Evolutionary conservation across 2,888 invertebrate genomes (phyloP).

Genomic region (Perizoma affinitatum): DNA sequence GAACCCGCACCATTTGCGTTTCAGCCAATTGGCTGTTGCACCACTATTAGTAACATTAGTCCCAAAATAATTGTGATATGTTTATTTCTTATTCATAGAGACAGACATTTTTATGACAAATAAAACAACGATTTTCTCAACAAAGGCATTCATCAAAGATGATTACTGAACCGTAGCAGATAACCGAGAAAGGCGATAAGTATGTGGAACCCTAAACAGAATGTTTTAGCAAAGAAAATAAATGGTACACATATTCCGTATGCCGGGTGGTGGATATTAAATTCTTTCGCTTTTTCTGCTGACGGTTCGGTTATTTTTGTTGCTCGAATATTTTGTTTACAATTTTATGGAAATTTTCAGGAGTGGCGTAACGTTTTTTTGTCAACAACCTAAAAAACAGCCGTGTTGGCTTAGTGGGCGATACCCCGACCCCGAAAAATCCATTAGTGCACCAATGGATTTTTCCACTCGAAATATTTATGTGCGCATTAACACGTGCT

Average conservation of each 20-base stretch:
- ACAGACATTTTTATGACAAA: constrained; percentile 18
- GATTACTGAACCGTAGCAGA: constrained; percentile 43
- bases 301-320: constrained; percentile 56
- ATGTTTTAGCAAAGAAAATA: constrained; percentile 70
- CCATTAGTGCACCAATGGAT: too few species aligned
- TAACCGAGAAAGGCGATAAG: constrained; percentile 48
- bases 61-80: background rate
- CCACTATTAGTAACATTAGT: too few species aligned
- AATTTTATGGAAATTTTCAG: constrained; percentile 60
- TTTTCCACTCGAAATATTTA: too few species aligned
- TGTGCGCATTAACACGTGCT: too few species aligned
- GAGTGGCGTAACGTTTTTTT: constrained; percentile 58
- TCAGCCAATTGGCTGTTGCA: too few species aligned
- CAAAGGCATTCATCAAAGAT: constrained; percentile 35
- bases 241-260: constrained; percentile 70
- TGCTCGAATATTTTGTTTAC: constrained; percentile 56
- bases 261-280: constrained; percentile 73
- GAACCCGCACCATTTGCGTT: too few species aligned
- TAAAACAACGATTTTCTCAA: constrained; percentile 20
- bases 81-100: constrained; percentile 7
- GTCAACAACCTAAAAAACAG: too few species aligned
- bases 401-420: too few species aligned
- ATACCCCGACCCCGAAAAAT: too few species aligned
- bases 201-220: constrained; percentile 60
- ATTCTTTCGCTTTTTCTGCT: constrained; percentile 73